Evolutionary conservation across 30 jellyfish, hydroid and myxozoan species (phyloP).

Genomic region (Turritopsis dohrnii): DNA sequence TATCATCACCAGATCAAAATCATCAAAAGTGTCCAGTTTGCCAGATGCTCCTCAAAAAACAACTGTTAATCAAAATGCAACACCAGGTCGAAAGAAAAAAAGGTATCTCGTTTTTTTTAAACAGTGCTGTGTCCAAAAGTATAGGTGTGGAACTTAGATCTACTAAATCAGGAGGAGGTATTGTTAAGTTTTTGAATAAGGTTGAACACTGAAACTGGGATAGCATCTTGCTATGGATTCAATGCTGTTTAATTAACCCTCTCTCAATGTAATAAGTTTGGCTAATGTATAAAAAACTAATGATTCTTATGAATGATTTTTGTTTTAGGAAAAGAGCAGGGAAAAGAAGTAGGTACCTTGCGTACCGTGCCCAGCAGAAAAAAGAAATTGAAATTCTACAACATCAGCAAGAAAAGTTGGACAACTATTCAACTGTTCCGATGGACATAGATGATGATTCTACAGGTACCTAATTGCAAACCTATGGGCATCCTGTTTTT

Average conservation of each 20-base stretch:
- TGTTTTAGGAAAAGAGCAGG: conserved; percentile 27
- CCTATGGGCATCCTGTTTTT: background rate
- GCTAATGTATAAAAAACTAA: background rate
- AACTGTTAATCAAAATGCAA: background rate
- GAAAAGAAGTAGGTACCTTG: conserved; percentile 19
- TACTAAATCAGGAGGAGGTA: too few species aligned
- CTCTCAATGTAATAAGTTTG: too few species aligned
- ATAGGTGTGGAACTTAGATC: too few species aligned
- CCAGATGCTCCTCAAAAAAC: background rate
- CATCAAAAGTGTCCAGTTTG: background rate
- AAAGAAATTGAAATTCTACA: conserved; percentile 11
- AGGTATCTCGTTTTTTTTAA: too few species aligned
- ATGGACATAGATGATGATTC: conserved; percentile 55
- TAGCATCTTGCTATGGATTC: too few species aligned
- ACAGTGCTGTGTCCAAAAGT: too few species aligned
- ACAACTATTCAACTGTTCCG: conserved; percentile 41
- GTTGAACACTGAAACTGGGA: too few species aligned
- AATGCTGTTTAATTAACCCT: too few species aligned
- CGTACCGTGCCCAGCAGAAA: conserved; percentile 35
- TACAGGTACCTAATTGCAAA: conserved; percentile 13
- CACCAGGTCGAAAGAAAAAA: background rate
- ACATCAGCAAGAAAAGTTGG: conserved; percentile 19
- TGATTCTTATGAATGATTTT: background rate
- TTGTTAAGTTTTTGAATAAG: too few species aligned
- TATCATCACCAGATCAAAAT: background rate